A percentile compares a stretch with the other conserved stretches of the same genome.
phyloP scores from a whole-genome alignment of 1,140 invertebrate species.

The Eriosoma lanigerum region DNA sequence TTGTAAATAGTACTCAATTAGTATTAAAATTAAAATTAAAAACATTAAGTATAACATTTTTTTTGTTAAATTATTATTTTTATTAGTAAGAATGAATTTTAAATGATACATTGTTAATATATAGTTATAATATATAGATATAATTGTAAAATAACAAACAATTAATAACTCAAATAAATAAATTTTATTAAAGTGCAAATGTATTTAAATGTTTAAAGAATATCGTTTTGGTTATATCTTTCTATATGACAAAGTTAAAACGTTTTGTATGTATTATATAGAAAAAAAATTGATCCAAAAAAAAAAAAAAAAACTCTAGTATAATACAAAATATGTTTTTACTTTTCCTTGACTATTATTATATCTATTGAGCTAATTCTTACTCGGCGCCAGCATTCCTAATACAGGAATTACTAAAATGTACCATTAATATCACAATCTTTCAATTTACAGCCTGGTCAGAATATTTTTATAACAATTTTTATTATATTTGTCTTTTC shows the following conservation, averaged over 20 bases:
- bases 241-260: background rate
- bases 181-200: background rate
- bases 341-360: background rate
- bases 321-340: background rate
- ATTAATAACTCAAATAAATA: background rate
- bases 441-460: background rate
- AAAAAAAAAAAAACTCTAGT: background rate
- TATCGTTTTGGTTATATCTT: background rate
- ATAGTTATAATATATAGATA: too few relatives aligned
- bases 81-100: too few relatives aligned
- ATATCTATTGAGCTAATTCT: slow-evolving; percentile 3
- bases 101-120: too few relatives aligned
- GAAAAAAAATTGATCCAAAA: background rate
- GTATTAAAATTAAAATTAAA: too few relatives aligned
- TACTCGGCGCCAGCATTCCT: slow-evolving; percentile 21
- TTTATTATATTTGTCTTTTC: background rate
- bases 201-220: background rate
- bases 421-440: background rate
- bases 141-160: too few relatives aligned
- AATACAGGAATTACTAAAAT: slow-evolving; percentile 2
- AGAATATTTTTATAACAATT: background rate
- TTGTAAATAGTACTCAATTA: too few relatives aligned
- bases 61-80: too few relatives aligned
- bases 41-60: too few relatives aligned
- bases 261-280: background rate